Evolutionary conservation across 2,113 vertebrate species (phyloP).

Genomic region (Oenanthe oenanthe): DNA sequence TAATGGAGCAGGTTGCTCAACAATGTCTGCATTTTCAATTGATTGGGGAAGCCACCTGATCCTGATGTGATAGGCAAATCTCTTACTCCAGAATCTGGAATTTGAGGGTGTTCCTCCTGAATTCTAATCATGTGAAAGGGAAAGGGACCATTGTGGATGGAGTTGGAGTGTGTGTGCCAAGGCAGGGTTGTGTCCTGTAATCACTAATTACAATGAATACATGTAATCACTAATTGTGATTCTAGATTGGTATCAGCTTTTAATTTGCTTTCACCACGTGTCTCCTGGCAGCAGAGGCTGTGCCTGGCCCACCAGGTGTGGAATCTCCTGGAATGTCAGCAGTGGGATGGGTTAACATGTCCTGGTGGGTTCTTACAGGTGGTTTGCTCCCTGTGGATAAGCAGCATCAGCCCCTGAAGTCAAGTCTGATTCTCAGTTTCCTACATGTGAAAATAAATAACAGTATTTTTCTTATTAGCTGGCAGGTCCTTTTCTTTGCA

Average conservation of each 20-base stretch:
- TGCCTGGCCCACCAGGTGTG: not conserved
- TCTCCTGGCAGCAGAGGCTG: not conserved
- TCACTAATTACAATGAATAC: not conserved
- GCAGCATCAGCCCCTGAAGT: not conserved
- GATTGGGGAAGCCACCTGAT: not conserved
- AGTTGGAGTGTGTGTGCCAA: not conserved
- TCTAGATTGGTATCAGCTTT: not conserved
- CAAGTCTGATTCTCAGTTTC: not conserved
- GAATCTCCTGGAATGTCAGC: not conserved
- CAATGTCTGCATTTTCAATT: not conserved
- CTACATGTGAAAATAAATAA: not conserved
- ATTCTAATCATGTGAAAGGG: accelerated
- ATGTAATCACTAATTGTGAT: not conserved
- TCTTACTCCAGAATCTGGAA: not conserved
- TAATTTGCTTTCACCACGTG: not conserved
- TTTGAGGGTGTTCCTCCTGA: not conserved
- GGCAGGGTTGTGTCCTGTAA: not conserved
- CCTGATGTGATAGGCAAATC: too few relatives aligned
- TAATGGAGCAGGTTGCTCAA: not conserved
- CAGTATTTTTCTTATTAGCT: not conserved
- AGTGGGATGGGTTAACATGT: accelerated
- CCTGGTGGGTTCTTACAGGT: accelerated
- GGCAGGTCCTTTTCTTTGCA: not conserved
- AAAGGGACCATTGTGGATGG: accelerated
- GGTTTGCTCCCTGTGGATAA: not conserved